Evolutionary conservation across 2,888 invertebrate species (phyloP).

Genomic region (Plagodis dolabraria): DNA sequence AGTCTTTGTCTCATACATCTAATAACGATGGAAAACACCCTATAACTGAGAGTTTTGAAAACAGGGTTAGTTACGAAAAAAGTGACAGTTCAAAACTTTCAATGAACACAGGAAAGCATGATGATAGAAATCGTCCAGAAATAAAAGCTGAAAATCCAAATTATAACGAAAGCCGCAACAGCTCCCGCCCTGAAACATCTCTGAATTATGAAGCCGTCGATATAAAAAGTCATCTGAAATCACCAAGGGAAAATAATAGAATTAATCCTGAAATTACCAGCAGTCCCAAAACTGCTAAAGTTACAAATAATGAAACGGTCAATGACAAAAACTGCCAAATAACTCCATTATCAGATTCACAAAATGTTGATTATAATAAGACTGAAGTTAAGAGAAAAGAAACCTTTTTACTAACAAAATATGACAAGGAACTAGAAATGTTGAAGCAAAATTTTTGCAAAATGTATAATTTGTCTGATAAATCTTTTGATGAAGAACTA

Average conservation of each 20-base stretch:
- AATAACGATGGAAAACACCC: neutral
- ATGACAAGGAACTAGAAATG: conserved; percentile 52
- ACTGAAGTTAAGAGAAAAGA: no score
- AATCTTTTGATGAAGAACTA: conserved; percentile 18
- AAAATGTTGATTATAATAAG: no score
- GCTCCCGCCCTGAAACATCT: neutral
- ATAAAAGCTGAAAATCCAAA: neutral
- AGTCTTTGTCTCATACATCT: neutral
- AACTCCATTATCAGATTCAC: neutral
- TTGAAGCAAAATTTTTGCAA: conserved; percentile 55
- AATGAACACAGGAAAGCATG: neutral
- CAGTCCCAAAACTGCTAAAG: neutral
- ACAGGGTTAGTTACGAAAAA: neutral
- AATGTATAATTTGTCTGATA: conserved; percentile 49
- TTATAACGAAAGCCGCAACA: neutral
- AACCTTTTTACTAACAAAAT: neutral
- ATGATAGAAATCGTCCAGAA: neutral
- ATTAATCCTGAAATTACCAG: neutral
- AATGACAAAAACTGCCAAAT: neutral
- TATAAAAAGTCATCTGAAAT: neutral
- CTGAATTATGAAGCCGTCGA: neutral
- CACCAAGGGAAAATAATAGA: conserved; percentile 3
- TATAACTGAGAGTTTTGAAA: neutral
- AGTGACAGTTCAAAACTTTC: neutral
- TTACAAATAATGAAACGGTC: neutral